Conservation (phyloP, 1,140 invertebrate species). For the Drosophila subpulchrella region DNA sequence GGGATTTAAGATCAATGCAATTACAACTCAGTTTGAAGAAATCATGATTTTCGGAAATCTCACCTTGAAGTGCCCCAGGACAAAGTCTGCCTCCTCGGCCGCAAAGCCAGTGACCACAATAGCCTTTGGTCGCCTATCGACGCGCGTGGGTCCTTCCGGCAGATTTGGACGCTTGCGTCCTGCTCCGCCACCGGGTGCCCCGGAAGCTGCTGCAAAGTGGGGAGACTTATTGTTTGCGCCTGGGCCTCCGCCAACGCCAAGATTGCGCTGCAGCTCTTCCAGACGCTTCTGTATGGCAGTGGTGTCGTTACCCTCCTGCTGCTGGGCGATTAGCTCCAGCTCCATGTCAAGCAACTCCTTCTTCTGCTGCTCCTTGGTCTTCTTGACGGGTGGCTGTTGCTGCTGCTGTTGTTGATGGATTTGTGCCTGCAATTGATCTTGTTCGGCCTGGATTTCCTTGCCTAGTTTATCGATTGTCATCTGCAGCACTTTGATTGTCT, state of each 20-base stretch:
- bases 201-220: conserved; percentile 31
- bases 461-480: conserved; percentile 78
- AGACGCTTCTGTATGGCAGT: conserved; percentile 79
- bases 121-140: conserved; percentile 80
- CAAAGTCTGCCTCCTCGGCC: conserved; percentile 78
- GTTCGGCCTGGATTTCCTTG: conserved; percentile 81
- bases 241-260: conserved; percentile 43
- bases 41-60: background rate
- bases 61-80: conserved; percentile 84
- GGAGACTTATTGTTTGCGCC: conserved; percentile 25
- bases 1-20: background rate
- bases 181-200: conserved; percentile 30
- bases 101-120: conserved; percentile 81
- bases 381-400: conserved; percentile 69
- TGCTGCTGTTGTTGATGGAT: conserved; percentile 74
- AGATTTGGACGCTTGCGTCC: conserved; percentile 61
- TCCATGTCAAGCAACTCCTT: conserved; percentile 84
- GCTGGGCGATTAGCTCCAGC: conserved; percentile 81
- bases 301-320: conserved; percentile 84
- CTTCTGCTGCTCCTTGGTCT: conserved; percentile 84
- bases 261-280: conserved; percentile 81
- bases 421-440: conserved; percentile 80
- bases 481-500: conserved; percentile 81
- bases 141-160: conserved; percentile 75
- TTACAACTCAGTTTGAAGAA: background rate